phyloP scores from a whole-genome alignment of 2,797 vertebrate species.

The Gila robusta region DNA sequence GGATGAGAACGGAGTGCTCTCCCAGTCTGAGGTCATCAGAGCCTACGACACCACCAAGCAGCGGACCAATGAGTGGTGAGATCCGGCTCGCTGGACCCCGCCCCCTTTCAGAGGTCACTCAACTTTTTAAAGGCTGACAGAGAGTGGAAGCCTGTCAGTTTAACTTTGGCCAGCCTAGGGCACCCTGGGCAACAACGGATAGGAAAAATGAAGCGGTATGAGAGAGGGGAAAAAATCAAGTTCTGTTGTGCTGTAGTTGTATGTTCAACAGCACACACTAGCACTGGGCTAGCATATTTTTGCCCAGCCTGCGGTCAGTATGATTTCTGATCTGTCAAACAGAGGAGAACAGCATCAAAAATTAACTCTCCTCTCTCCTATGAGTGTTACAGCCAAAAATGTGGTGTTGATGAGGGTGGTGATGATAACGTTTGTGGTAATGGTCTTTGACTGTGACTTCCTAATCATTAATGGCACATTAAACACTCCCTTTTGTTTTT shows the following conservation, averaged over 20 bases:
- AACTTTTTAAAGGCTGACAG: constrained; percentile 57
- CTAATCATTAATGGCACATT: constrained; percentile 46
- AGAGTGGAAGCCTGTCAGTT: constrained; percentile 56
- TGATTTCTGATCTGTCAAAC: constrained; percentile 79
- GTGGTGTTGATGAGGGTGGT: constrained; percentile 15
- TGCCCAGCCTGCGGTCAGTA: constrained; percentile 72
- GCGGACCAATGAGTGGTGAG: constrained; percentile 93
- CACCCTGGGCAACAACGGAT: constrained; percentile 39
- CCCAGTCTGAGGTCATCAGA: constrained; percentile 97
- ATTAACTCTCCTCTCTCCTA: constrained; percentile 54
- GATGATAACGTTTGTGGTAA: constrained; percentile 34
- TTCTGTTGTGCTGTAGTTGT: constrained; percentile 70
- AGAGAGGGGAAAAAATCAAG: constrained; percentile 46
- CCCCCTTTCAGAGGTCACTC: constrained; percentile 56
- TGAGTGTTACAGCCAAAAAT: constrained; percentile 63
- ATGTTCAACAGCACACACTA: constrained; percentile 81
- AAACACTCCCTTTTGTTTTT: constrained; percentile 39
- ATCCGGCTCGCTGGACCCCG: constrained; percentile 57
- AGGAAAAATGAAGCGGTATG: constrained; percentile 56
- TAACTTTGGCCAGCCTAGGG: constrained; percentile 61
- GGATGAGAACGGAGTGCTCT: constrained; percentile 98
- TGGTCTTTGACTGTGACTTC: constrained; percentile 54
- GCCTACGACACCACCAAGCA: constrained; percentile 98
- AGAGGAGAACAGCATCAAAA: constrained; percentile 55
- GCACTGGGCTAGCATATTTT: constrained; percentile 83